phyloP scores from a whole-genome alignment of 2,888 invertebrate species.

The Strigamia transsilvanica region DNA sequence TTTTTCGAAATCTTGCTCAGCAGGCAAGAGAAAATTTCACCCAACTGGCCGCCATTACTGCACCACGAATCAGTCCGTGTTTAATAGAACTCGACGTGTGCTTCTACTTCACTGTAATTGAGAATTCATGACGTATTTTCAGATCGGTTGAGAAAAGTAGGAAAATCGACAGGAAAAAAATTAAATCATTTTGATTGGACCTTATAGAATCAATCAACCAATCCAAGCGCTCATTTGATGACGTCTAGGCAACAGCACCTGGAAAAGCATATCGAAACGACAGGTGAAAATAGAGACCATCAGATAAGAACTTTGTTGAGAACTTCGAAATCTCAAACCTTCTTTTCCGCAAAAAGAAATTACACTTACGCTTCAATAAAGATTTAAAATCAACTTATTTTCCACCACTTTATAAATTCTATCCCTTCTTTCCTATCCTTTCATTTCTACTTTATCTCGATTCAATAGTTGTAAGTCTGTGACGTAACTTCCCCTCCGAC shows the following conservation, averaged over 20 bases:
- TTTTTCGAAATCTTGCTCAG: too few species aligned
- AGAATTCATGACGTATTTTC: background rate
- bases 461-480: background rate
- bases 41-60: background rate
- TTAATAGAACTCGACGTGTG: background rate
- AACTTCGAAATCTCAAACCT: background rate
- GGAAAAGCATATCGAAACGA: background rate
- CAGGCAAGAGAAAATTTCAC: background rate
- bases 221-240: background rate
- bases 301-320: background rate
- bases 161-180: background rate
- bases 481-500: background rate
- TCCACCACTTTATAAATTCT: too few species aligned
- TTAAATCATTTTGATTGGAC: background rate
- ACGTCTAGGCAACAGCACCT: background rate
- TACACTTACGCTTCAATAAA: background rate
- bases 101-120: too few species aligned
- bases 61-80: background rate
- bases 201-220: background rate
- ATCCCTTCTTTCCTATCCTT: too few species aligned
- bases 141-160: background rate
- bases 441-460: too few species aligned
- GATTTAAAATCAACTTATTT: background rate
- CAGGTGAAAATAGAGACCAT: conserved; percentile 6
- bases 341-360: background rate